A percentile compares a stretch with the other conserved stretches of the same genome.
Conservation (phyloP, 2,888 invertebrate species). For the Homarus gammarus region DNA sequence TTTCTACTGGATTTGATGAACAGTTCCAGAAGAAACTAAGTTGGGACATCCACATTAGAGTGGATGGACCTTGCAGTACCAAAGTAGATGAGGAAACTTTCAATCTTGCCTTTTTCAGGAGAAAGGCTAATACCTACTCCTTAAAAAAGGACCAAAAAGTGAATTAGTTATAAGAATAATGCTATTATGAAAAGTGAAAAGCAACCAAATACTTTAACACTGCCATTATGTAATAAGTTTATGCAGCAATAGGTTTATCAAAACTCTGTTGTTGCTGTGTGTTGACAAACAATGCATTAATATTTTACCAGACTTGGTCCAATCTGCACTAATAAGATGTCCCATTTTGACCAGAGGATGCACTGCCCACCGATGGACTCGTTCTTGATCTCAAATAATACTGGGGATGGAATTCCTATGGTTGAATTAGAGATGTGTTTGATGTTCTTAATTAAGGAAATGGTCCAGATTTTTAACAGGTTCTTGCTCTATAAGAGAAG, state of each 20-base stretch:
- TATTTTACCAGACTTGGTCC: neutral
- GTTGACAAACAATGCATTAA: neutral
- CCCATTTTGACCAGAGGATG: neutral
- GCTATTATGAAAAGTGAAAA: neutral
- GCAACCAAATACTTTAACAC: conserved; percentile 31
- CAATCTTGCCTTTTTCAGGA: neutral
- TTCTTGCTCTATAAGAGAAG: neutral
- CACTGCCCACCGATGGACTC: conserved; percentile 45
- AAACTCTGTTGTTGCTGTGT: neutral
- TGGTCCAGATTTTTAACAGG: neutral
- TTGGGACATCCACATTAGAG: neutral
- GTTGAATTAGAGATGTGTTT: neutral
- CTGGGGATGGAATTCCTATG: conserved; percentile 9
- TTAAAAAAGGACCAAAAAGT: neutral
- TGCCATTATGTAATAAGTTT: conserved; percentile 40
- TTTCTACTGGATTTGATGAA: conserved; percentile 29
- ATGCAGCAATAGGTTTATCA: neutral
- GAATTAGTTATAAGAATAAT: neutral
- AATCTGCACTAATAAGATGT: neutral
- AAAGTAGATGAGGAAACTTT: neutral
- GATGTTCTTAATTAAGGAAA: neutral
- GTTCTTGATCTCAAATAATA: conserved; percentile 25
- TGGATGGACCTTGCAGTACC: neutral
- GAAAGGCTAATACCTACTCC: neutral
- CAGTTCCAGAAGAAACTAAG: conserved; percentile 4